Evolutionary conservation across 2,797 vertebrate species (phyloP).

Genomic region (Microctenopoma lineatum): DNA sequence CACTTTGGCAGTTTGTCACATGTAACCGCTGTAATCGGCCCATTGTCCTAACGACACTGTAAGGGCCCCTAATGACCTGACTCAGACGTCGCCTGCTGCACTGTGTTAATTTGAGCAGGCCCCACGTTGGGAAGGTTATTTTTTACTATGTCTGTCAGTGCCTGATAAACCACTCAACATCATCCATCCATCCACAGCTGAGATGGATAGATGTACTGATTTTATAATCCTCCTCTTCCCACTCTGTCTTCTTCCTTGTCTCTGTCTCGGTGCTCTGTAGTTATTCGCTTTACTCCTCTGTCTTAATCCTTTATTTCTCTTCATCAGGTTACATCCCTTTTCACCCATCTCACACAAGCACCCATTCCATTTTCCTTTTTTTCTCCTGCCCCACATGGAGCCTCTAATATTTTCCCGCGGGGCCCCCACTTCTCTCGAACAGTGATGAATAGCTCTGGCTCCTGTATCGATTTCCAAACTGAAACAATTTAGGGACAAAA

Average conservation of each 20-base stretch:
- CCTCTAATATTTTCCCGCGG: conserved; percentile 78
- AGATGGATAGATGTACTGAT: conserved; percentile 41
- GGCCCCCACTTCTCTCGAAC: conserved; percentile 76
- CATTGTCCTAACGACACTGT: conserved; percentile 84
- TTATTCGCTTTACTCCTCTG: conserved; percentile 49
- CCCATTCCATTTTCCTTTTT: conserved; percentile 53
- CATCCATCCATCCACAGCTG: conserved; percentile 76
- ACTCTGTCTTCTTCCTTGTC: conserved; percentile 54
- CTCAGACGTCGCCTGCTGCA: conserved; percentile 79
- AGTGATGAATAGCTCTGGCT: conserved; percentile 84
- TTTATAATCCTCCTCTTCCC: conserved; percentile 47
- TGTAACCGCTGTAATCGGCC: conserved; percentile 80
- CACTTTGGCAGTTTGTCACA: conserved; percentile 74
- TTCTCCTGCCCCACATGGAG: conserved; percentile 65
- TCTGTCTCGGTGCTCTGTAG: conserved; percentile 46
- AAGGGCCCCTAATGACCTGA: conserved; percentile 82
- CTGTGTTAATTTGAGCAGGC: conserved; percentile 82
- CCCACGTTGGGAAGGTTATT: conserved; percentile 82
- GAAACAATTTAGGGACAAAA: conserved; percentile 90
- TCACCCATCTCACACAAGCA: conserved; percentile 55
- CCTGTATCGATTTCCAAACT: conserved; percentile 87
- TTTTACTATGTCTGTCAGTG: conserved; percentile 86
- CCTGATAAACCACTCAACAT: conserved; percentile 81
- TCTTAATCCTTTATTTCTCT: conserved; percentile 63
- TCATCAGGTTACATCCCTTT: conserved; percentile 48